Percentiles rank a stretch among this genome's conserved stretches.
These are phyloP conservation scores for Henicopernis longicauda DNA, from an alignment of 2,113 vertebrate genomes.

Conservation along the genomic window DNA sequence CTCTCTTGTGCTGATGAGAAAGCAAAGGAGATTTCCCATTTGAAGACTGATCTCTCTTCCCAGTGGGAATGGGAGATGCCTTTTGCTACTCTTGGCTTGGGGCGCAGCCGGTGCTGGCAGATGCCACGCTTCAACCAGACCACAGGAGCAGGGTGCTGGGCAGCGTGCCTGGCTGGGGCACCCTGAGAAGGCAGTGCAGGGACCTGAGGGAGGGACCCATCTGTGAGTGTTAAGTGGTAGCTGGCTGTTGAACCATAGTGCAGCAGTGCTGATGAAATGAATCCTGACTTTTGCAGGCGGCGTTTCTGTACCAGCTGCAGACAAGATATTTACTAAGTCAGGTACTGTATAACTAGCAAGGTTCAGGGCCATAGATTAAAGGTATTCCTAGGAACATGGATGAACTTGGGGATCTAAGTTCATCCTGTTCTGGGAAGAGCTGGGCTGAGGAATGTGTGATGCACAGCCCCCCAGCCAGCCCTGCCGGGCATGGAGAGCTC, in stretches of 20 bases:
- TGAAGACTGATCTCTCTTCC: background rate
- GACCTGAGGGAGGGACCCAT: background rate
- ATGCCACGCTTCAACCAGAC: background rate
- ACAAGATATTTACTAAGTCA: constrained; percentile 88
- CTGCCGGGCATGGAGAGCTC: background rate
- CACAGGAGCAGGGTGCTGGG: background rate
- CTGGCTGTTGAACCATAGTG: background rate
- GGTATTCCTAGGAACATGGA: background rate
- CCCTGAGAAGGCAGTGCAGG: no score
- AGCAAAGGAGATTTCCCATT: background rate
- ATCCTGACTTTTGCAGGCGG: constrained; percentile 71
- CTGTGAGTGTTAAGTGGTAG: background rate
- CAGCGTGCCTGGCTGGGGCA: background rate
- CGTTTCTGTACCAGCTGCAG: constrained; percentile 85
- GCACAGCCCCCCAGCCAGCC: background rate
- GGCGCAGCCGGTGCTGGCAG: background rate
- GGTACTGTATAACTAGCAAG: constrained; percentile 63
- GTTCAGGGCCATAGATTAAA: background rate
- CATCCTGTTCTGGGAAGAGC: background rate
- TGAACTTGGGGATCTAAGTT: background rate
- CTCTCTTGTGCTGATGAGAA: background rate
- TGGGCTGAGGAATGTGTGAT: background rate
- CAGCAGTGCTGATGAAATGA: background rate
- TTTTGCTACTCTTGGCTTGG: background rate
- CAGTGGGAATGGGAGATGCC: background rate